Conservation (phyloP, 92 coral and sea anemone species). For the Parazoanthus atlanticus region DNA sequence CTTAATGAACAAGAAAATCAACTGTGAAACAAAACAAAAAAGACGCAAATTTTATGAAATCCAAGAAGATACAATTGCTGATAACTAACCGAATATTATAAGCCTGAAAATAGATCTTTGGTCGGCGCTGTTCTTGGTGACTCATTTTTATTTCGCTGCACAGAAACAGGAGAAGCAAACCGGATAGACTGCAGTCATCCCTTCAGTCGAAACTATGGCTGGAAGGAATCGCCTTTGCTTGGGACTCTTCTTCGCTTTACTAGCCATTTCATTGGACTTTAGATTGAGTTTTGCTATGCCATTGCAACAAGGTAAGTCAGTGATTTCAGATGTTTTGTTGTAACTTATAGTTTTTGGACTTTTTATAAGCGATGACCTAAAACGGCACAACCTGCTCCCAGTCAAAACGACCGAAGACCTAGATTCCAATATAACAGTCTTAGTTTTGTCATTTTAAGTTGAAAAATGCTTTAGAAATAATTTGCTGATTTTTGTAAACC, state of each 20-base stretch:
- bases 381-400: not conserved
- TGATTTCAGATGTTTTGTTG: not conserved
- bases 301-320: slow-evolving; percentile 31
- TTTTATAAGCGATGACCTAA: slow-evolving; percentile 23
- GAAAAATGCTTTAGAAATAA: not conserved
- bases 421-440: not conserved
- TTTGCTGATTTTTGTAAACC: not conserved
- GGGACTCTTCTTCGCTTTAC: not conserved
- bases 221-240: not conserved
- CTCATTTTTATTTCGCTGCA: not conserved
- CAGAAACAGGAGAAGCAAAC: not conserved
- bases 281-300: slow-evolving; percentile 37
- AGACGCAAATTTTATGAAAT: not conserved
- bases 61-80: not conserved
- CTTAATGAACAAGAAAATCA: not conserved
- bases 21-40: not conserved
- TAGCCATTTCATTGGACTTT: slow-evolving; percentile 23
- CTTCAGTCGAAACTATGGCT: not conserved
- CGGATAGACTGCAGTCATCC: not conserved
- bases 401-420: not conserved
- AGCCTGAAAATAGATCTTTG: not conserved
- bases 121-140: slow-evolving; percentile 11
- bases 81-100: not conserved
- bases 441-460: not conserved
- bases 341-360: not conserved